Evolutionary conservation across 2,888 invertebrate species (phyloP), one percentile per base, ranked within the genome.

Genomic region (Patella caerulea): DNA sequence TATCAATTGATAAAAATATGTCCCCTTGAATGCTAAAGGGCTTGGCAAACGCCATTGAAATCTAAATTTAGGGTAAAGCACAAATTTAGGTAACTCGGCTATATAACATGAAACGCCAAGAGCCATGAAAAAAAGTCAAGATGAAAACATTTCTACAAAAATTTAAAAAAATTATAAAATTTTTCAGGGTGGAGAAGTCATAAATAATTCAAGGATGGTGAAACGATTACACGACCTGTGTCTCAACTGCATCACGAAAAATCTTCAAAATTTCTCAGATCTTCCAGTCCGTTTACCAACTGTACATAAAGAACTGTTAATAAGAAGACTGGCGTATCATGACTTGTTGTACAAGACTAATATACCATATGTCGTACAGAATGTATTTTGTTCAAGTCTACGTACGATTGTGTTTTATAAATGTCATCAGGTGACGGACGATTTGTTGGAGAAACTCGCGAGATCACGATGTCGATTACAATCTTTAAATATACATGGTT

Each of bases 401-500:
- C 80, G 84, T 24, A 79, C 83, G 54, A 79, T 90, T 17, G 85
- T 73, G 69, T 79, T 87, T 56, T 87, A 87, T 82, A 86, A 86
- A 73, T 89, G 90, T 83, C 78, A 82, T 15, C 89, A 88, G 73
- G 82, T 89, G 12, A 87, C 83, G 53, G 89, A 90, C 78, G 55
- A 76, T 3, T 81, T 88, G 45, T 80, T 90, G 24, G 73, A 81
- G 56, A 78, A 83, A 55, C 72, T 90, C 54, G 84, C 82, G 19
- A 69, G 80, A 12, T 79, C 85, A 52, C 74, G 82, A 3, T 88
- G 88, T 79, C 83, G 85, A 71, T 82, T 90, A 24, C 82, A 87
- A 53, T 79, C 79, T 14, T 71, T 90, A 12, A 82, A 81, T 7
- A 85, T 90, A 29, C 82, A 88, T 72, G 80, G 81, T 74, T 87